These are phyloP conservation scores for Lagria hirta DNA, from an alignment of 2,888 invertebrate species.

Conservation along the genomic window DNA sequence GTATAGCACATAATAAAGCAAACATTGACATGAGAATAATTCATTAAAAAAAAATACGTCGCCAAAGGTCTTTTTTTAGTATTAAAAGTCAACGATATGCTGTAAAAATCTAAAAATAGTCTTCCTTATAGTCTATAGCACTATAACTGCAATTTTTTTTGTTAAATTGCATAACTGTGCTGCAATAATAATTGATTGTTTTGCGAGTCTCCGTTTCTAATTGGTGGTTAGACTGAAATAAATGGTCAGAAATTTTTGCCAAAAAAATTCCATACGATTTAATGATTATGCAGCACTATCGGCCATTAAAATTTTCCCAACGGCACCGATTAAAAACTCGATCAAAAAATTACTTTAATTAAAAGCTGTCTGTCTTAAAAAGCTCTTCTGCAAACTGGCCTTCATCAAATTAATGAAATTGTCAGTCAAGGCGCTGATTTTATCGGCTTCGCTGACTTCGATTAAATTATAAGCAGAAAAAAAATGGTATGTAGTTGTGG, in stretches of 20 bases:
- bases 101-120: too few species aligned
- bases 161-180: too few species aligned
- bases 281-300: not conserved
- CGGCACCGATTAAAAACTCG: slow-evolving; percentile 13
- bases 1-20: too few species aligned
- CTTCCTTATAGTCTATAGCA: too few species aligned
- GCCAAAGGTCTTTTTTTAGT: too few species aligned
- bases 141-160: too few species aligned
- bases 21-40: too few species aligned
- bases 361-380: slow-evolving; percentile 19
- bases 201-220: too few species aligned
- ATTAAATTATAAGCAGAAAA: slow-evolving; percentile 33
- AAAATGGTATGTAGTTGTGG: slow-evolving; percentile 8
- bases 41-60: too few species aligned
- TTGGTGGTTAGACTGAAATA: not conserved
- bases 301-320: slow-evolving; percentile 5
- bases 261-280: not conserved
- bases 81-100: too few species aligned
- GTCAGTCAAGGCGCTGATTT: slow-evolving; percentile 45
- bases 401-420: slow-evolving; percentile 47
- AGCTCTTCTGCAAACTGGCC: slow-evolving; percentile 15
- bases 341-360: slow-evolving; percentile 21
- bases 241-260: not conserved
- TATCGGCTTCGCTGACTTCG: slow-evolving; percentile 35
- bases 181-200: too few species aligned